A percentile compares a stretch with the other conserved stretches of the same genome.
These are phyloP conservation scores for Drosophila nasuta DNA, from an alignment of 1,140 invertebrate genomes.

Conservation along the genomic window DNA sequence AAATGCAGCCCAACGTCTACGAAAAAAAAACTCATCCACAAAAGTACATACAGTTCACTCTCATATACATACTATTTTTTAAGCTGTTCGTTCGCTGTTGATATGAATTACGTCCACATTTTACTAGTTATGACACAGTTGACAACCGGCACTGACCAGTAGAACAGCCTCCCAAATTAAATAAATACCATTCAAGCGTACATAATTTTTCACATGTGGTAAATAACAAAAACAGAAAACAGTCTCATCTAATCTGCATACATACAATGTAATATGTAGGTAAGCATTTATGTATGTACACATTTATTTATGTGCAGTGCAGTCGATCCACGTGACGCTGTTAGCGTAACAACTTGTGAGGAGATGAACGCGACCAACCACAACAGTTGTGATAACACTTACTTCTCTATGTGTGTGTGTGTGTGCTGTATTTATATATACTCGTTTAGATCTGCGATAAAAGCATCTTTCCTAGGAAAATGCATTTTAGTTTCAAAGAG, in stretches of 20 bases:
- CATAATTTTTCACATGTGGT: slow-evolving; percentile 18
- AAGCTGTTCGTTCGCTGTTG: slow-evolving; percentile 34
- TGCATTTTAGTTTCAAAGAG: neutral
- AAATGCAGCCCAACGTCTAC: slow-evolving; percentile 35
- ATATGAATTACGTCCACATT: slow-evolving; percentile 37
- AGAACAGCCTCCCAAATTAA: slow-evolving; percentile 27
- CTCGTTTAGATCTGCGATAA: neutral
- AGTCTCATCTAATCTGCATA: slow-evolving; percentile 22
- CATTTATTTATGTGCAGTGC: neutral
- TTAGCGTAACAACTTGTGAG: slow-evolving; percentile 16
- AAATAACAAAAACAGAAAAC: neutral
- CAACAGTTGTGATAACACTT: slow-evolving; percentile 24
- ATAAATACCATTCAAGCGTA: slow-evolving; percentile 22
- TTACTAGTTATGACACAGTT: slow-evolving; percentile 33
- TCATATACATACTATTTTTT: slow-evolving; percentile 33
- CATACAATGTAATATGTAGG: neutral
- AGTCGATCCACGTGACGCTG: slow-evolving; percentile 10
- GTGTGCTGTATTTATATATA: too few species aligned
- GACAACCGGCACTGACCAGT: slow-evolving; percentile 14
- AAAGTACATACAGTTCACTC: slow-evolving; percentile 5
- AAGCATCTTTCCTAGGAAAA: neutral
- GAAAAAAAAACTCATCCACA: slow-evolving; percentile 38
- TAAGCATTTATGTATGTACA: neutral
- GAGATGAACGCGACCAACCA: slow-evolving; percentile 17
- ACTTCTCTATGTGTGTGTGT: neutral